Conservation (phyloP, 2,113 vertebrate species). For the Puntigrus tetrazona region DNA sequence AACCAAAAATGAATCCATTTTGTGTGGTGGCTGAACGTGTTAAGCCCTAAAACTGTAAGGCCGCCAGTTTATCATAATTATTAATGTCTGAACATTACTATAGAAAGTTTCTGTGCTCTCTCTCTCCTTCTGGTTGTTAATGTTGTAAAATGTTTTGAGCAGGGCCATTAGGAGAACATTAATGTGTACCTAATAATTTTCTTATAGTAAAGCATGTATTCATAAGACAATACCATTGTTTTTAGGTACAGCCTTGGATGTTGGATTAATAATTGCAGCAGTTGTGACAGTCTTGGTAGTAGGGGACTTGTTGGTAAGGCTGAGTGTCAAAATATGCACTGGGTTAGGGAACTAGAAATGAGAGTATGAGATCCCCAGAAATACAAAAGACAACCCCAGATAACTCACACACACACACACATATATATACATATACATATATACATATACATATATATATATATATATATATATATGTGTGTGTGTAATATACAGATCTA, state of each 20-base stretch:
- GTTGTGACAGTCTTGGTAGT: background rate
- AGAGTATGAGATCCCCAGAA: background rate
- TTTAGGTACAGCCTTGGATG: background rate
- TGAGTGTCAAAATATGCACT: background rate
- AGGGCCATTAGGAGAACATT: background rate
- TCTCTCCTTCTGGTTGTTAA: background rate
- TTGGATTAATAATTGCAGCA: background rate
- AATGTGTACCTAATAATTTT: background rate
- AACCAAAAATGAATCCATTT: too few species aligned
- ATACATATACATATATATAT: too few species aligned
- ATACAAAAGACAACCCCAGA: too few species aligned
- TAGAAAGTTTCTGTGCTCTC: background rate
- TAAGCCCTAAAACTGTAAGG: too few species aligned
- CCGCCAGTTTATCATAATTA: too few species aligned
- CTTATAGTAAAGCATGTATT: background rate
- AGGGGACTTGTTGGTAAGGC: background rate
- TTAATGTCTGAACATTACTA: background rate
- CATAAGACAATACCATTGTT: background rate
- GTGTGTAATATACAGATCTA: too few species aligned
- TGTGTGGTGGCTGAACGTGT: background rate
- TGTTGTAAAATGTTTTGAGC: background rate
- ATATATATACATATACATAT: too few species aligned
- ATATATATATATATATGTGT: too few species aligned
- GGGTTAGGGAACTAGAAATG: background rate
- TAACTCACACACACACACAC: too few species aligned